Conservation (phyloP, 2,113 vertebrate species). For the Otolemur garnettii region DNA sequence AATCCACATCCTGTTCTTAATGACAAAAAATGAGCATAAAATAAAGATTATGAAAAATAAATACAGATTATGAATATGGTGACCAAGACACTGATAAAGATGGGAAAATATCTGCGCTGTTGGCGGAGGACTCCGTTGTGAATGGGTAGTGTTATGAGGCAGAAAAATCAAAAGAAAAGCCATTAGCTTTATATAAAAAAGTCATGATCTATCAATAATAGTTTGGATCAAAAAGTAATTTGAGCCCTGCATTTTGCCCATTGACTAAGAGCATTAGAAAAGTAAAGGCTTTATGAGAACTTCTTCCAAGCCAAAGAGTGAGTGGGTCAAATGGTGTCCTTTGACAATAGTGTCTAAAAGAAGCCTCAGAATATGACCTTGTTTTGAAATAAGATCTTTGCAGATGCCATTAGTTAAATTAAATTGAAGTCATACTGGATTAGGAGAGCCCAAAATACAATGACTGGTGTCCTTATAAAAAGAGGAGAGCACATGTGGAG, state of each 20-base stretch:
- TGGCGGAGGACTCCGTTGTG: neutral
- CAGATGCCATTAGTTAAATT: neutral
- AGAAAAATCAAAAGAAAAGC: neutral
- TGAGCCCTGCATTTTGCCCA: neutral
- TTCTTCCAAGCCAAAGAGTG: neutral
- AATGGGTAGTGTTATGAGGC: neutral
- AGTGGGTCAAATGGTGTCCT: neutral
- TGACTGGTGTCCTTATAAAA: neutral
- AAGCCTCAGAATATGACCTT: neutral
- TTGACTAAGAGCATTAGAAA: neutral
- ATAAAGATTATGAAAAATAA: neutral
- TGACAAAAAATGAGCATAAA: neutral
- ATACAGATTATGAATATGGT: neutral
- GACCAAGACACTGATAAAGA: neutral
- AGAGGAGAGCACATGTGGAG: neutral
- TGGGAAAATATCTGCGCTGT: neutral
- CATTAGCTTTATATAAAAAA: neutral
- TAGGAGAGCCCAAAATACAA: neutral
- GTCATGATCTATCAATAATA: neutral
- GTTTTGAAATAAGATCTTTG: neutral
- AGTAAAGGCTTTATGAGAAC: neutral
- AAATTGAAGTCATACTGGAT: neutral
- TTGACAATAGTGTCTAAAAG: neutral
- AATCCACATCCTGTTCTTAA: neutral
- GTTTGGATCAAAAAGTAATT: slow-evolving; percentile 15